A percentile compares a stretch with the other conserved stretches of the same genome.
These are phyloP conservation scores for Beaufortia kweichowensis DNA, from an alignment of 2,113 vertebrate genomes.

Conservation along the genomic window DNA sequence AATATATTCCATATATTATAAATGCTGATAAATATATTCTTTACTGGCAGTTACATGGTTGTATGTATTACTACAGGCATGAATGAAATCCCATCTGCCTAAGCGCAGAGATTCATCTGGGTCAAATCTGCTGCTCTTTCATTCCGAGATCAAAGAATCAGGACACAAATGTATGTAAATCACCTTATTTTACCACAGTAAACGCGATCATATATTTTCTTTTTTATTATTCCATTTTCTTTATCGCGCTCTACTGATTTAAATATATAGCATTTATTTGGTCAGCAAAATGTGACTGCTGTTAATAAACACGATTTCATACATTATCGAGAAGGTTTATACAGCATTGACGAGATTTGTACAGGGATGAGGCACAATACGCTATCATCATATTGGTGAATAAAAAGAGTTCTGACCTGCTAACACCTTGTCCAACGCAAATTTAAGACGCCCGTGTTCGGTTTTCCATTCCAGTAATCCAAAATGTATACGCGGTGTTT, in stretches of 20 bases:
- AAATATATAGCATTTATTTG: too few relatives aligned
- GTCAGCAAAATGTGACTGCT: too few relatives aligned
- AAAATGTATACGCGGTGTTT: background rate
- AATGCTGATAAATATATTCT: background rate
- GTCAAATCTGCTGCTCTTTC: background rate
- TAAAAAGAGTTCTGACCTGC: conserved; percentile 22
- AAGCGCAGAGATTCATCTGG: background rate
- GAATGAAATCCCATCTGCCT: background rate
- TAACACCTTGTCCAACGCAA: background rate
- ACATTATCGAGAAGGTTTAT: background rate
- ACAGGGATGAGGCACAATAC: background rate
- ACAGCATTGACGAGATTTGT: background rate
- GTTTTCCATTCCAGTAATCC: background rate
- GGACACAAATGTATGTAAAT: background rate
- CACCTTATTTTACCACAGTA: background rate
- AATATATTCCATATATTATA: background rate
- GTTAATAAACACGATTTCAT: too few relatives aligned
- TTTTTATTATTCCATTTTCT: background rate
- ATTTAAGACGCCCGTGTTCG: background rate
- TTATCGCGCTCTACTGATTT: too few relatives aligned
- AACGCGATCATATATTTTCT: background rate
- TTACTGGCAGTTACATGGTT: background rate
- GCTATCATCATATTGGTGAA: background rate
- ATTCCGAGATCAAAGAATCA: background rate
- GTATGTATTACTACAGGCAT: too few relatives aligned